Conservation (phyloP, 1,140 invertebrate species). For the Drosophila novamexicana region DNA sequence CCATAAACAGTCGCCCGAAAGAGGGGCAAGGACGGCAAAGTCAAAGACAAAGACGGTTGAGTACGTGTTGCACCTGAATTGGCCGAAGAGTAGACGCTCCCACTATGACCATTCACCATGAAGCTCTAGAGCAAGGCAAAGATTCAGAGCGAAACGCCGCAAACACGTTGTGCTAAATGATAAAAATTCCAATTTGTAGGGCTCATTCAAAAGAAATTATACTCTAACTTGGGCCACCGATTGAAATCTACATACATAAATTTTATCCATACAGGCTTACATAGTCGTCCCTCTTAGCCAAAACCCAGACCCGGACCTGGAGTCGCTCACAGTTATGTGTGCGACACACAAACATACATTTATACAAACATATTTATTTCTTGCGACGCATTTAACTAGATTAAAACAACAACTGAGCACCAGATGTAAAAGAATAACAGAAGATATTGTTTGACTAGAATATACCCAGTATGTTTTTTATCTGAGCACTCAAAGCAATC, state of each 20-base stretch:
- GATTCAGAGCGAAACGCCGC: slow-evolving; percentile 5
- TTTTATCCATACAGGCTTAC: slow-evolving; percentile 5
- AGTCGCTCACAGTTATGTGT: slow-evolving; percentile 10
- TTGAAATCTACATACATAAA: slow-evolving; percentile 34
- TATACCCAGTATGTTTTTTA: background rate
- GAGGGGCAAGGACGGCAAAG: background rate
- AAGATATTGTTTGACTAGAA: background rate
- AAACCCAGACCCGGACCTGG: slow-evolving; percentile 19
- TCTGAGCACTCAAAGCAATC: no score
- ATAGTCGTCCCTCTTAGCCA: background rate
- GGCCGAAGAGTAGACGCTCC: background rate
- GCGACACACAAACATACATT: slow-evolving; percentile 10
- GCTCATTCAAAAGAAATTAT: slow-evolving; percentile 49
- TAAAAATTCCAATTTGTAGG: slow-evolving; percentile 54
- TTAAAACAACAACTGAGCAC: slow-evolving; percentile 34
- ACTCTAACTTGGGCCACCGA: slow-evolving; percentile 30
- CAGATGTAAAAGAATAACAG: slow-evolving; percentile 10
- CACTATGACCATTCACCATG: background rate
- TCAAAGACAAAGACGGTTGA: slow-evolving; percentile 1
- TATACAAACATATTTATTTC: slow-evolving; percentile 11
- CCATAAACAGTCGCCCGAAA: background rate
- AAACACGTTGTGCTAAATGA: slow-evolving; percentile 52
- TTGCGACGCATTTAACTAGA: slow-evolving; percentile 34
- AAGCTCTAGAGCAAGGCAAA: background rate
- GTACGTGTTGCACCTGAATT: slow-evolving; percentile 51